A percentile compares a stretch with the other conserved stretches of the same genome.
These are phyloP conservation scores for Anthonomus grandis DNA, from an alignment of 1,140 invertebrate species.

Conservation along the genomic window DNA sequence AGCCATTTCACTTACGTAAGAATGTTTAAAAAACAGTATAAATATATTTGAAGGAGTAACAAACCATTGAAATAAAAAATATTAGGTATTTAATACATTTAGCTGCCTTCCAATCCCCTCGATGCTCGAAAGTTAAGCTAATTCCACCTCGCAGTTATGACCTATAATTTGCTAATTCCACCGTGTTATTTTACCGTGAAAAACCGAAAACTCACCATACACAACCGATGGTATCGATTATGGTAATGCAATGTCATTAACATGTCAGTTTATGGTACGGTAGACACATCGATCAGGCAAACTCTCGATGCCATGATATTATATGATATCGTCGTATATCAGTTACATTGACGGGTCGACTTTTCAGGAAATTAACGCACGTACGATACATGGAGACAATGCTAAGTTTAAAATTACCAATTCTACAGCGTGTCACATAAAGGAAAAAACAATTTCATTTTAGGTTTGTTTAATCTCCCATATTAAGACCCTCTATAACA, in stretches of 20 bases:
- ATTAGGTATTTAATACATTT: too few relatives aligned
- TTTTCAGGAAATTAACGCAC: not conserved
- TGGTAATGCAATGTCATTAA: conserved; percentile 20
- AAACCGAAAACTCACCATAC: conserved; percentile 16
- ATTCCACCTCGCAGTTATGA: conserved; percentile 18
- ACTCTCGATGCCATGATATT: too few relatives aligned
- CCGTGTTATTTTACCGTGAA: conserved; percentile 17
- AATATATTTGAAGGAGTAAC: not conserved
- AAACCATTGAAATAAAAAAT: too few relatives aligned
- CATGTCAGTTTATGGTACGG: conserved; percentile 14
- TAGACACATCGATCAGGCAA: too few relatives aligned
- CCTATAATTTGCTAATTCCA: conserved; percentile 18
- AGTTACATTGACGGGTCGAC: not conserved
- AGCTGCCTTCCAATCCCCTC: too few relatives aligned
- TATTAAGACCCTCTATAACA: too few relatives aligned
- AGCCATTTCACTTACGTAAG: too few relatives aligned
- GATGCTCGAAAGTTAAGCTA: not conserved
- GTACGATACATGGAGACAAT: too few relatives aligned
- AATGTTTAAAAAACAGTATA: not conserved
- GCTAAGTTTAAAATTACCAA: too few relatives aligned
- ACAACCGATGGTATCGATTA: conserved; percentile 22
- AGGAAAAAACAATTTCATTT: too few relatives aligned
- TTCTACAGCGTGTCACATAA: too few relatives aligned
- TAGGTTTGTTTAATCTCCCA: too few relatives aligned
- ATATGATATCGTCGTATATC: not conserved